These are phyloP conservation scores for Helleia helle DNA, from an alignment of 2,888 invertebrate genomes.

Conservation along the genomic window DNA sequence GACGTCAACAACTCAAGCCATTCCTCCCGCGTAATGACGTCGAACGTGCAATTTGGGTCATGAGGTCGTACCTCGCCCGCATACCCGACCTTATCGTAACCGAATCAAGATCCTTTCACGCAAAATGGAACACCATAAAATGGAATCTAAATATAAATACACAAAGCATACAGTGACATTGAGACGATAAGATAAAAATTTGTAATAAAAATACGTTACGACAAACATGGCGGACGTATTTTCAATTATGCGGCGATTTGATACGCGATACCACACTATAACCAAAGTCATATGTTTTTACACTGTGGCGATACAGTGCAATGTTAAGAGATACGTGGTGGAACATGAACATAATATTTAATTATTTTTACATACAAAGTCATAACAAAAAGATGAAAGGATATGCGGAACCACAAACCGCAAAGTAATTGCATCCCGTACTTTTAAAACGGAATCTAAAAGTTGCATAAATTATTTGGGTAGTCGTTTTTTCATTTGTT, in stretches of 20 bases:
- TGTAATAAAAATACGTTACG: slow-evolving; percentile 1
- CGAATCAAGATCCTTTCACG: slow-evolving; percentile 9
- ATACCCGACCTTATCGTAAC: slow-evolving; percentile 23
- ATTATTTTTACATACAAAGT: no score
- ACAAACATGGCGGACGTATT: background rate
- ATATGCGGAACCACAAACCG: background rate
- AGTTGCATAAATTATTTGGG: no score
- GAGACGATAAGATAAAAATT: slow-evolving; percentile 4
- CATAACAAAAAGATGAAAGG: no score
- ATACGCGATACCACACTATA: slow-evolving; percentile 3
- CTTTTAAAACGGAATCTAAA: no score
- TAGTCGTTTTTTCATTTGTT: no score
- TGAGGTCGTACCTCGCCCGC: slow-evolving; percentile 35
- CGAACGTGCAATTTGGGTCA: slow-evolving; percentile 63
- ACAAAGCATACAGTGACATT: background rate
- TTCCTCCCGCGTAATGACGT: slow-evolving; percentile 53
- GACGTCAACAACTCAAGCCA: slow-evolving; percentile 30
- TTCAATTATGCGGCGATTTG: background rate
- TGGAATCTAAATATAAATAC: background rate
- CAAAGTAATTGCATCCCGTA: no score
- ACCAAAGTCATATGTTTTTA: no score
- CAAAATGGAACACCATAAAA: background rate
- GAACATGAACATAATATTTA: no score
- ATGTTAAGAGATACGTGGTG: no score
- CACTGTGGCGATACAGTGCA: no score